phyloP scores from a whole-genome alignment of 2,113 vertebrate species.

The Sterna hirundo region DNA sequence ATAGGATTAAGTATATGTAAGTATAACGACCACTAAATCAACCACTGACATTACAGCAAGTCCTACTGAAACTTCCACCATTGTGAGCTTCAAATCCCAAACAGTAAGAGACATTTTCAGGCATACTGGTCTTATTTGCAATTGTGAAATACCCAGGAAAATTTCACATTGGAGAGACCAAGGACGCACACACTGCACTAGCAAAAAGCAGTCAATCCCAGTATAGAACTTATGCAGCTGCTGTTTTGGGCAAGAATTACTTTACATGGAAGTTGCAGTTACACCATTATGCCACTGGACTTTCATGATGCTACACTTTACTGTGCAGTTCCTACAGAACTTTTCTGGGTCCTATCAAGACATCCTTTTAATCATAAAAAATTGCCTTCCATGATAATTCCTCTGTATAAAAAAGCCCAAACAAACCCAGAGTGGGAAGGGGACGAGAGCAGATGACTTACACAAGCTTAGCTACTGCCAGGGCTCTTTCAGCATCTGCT shows the following conservation, averaged over 20 bases:
- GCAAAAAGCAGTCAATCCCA: background rate
- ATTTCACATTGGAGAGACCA: background rate
- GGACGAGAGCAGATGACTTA: slow-evolving; percentile 73
- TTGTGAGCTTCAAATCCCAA: background rate
- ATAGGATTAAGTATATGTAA: background rate
- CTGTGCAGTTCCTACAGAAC: background rate
- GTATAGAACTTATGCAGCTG: background rate
- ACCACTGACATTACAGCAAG: background rate
- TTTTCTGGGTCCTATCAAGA: background rate
- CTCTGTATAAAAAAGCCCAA: background rate
- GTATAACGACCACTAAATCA: background rate
- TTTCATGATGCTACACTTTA: background rate
- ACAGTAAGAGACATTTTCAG: background rate
- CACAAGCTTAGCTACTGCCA: slow-evolving; percentile 91
- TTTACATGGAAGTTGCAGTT: background rate
- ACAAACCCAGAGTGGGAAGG: background rate
- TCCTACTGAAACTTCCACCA: background rate
- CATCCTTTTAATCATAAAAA: background rate
- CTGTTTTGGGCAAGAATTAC: background rate
- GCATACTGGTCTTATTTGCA: background rate
- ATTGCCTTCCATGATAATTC: background rate
- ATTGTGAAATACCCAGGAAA: background rate
- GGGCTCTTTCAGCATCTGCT: slow-evolving; percentile 89
- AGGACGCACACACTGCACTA: background rate
- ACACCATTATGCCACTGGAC: background rate